Conservation (phyloP, 2,888 invertebrate genomes). For the Melipona bicolor region DNA sequence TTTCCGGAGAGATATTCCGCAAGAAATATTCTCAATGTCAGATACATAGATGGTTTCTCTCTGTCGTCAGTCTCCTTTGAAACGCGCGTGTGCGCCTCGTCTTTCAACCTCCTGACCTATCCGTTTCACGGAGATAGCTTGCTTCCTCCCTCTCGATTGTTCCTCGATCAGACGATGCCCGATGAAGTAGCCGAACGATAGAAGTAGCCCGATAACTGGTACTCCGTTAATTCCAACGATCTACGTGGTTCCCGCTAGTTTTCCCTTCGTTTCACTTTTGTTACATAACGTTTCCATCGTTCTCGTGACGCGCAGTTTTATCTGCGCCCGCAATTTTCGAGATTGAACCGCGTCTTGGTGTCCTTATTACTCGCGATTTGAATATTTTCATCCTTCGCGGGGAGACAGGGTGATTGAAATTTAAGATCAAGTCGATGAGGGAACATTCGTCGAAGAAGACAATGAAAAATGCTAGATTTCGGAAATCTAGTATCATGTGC, state of each 20-base stretch:
- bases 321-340: constrained; percentile 24
- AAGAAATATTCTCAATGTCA: constrained; percentile 42
- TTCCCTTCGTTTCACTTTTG: not conserved
- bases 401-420: not conserved
- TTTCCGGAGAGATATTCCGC: constrained; percentile 37
- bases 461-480: not conserved
- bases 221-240: constrained; percentile 50
- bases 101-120: constrained; percentile 57
- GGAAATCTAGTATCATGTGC: constrained; percentile 49
- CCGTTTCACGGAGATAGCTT: constrained; percentile 38
- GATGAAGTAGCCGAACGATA: constrained; percentile 15
- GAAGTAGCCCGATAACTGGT: constrained; percentile 44
- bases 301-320: not conserved
- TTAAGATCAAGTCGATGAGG: constrained; percentile 16
- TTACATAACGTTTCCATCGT: constrained; percentile 21
- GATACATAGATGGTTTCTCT: constrained; percentile 44
- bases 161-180: constrained; percentile 50
- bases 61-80: constrained; percentile 3
- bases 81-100: not conserved
- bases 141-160: constrained; percentile 58
- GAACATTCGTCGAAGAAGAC: not conserved
- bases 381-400: not conserved
- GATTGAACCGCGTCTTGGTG: constrained; percentile 3
- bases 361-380: not conserved
- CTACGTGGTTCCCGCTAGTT: not conserved